Base-by-base conservation (phyloP, 2,888 invertebrate genomes). In the Coelopa pilipes region DNA sequence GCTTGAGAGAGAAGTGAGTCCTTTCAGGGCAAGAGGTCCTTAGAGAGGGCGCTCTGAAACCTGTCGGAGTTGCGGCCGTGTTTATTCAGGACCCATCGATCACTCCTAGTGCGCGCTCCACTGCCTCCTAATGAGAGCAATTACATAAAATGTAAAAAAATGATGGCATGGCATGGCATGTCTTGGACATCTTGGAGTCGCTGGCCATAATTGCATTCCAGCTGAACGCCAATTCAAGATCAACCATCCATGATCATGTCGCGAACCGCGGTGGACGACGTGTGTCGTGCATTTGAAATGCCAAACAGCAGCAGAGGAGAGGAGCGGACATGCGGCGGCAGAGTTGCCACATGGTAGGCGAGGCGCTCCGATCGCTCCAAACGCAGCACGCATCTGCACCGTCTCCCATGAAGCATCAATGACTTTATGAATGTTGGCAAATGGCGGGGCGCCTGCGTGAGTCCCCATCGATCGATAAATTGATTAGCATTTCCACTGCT, bases 231-330 rank as follows among this genome's bases (percentile, higher is more conserved):
- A 47, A 34, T 34, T 70, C 34, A 34, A 34, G 34, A 34, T 34
- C 34, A 34, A 34, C 34, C 4, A 34, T 34, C 34, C 34, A 34
- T 34, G 34, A 34, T 34, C 34, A 34, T 34, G 34, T 62, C 15
- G 17, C 49, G 60, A 47, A 62, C 17, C 70, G 62, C 21, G 50
- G 17, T 50, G 45, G 62, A 15, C 63, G 62, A 70, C 70, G 53
- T 62, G 63, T 62, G 34, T 50, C n/a, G 62, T 70, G 70, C 70
- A 70, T 70, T 70, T 70, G 70, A 62, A 70, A 70, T 70, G 62
- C 53, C 62, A 62, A 70, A 45, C 17, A 63, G 46, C 17, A 34
- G 46, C 17, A 65, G 17, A 12, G 46, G 15, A 12, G 11, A 45
- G 45, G n/a, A 63, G 45, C n/a, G 34, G 63, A 17, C 63, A 63